Percentiles rank a stretch among this genome's conserved stretches.
These are phyloP conservation scores for Cantharis flavilabris DNA, from an alignment of 2,888 invertebrate genomes.

Conservation along the genomic window DNA sequence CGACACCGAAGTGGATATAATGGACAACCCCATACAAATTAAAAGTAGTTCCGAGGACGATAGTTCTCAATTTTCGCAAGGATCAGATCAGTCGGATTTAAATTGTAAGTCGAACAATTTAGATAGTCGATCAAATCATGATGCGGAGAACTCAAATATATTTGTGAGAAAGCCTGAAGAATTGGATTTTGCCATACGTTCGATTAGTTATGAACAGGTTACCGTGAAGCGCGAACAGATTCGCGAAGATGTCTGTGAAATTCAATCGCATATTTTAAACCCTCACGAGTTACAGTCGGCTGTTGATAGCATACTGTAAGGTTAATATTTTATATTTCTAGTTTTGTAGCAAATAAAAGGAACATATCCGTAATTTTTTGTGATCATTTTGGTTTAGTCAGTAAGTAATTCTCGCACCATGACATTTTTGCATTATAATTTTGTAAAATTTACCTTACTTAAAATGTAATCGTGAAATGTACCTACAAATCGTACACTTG, in stretches of 20 bases:
- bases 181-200: conserved; percentile 51
- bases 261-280: conserved; percentile 46
- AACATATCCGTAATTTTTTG: background rate
- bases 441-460: background rate
- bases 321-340: background rate
- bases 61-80: conserved; percentile 10
- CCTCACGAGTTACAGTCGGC: conserved; percentile 54
- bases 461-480: background rate
- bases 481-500: background rate
- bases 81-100: conserved; percentile 5
- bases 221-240: conserved; percentile 36
- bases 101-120: background rate
- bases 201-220: conserved; percentile 47
- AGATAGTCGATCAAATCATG: background rate
- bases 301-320: conserved; percentile 51
- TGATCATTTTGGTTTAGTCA: background rate
- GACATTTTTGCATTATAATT: background rate
- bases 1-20: conserved; percentile 28
- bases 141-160: conserved; percentile 25
- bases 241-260: conserved; percentile 40
- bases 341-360: background rate
- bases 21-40: conserved; percentile 28
- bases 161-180: conserved; percentile 45
- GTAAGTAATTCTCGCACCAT: background rate
- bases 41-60: conserved; percentile 31